phyloP scores from a whole-genome alignment of 2,888 invertebrate genomes.

The Platycheirus albimanus region DNA sequence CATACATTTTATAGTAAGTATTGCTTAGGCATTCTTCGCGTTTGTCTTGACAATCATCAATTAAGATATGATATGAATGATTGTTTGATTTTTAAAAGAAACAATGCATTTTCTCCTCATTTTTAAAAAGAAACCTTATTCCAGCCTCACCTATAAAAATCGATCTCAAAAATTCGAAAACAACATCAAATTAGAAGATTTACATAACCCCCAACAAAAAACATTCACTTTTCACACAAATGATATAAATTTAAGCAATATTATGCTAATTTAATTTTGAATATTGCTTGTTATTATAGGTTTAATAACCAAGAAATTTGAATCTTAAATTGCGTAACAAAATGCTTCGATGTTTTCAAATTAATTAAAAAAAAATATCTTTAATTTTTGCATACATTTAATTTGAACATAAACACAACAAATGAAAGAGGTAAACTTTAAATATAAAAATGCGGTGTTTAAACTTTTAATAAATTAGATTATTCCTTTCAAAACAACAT shows the following conservation, averaged over 20 bases:
- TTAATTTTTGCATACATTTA: background rate
- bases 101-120: no score
- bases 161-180: no score
- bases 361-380: background rate
- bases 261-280: background rate
- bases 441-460: background rate
- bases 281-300: background rate
- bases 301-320: background rate
- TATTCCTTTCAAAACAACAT: conserved; percentile 14
- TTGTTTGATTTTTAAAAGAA: no score
- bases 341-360: background rate
- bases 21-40: no score
- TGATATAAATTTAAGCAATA: background rate
- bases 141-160: no score
- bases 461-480: background rate
- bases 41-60: no score
- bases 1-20: no score
- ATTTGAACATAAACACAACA: background rate
- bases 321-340: conserved; percentile 9
- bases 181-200: background rate
- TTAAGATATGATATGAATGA: no score
- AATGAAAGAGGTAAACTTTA: background rate
- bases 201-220: background rate
- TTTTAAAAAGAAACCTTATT: no score
- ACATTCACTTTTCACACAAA: conserved; percentile 2